Conservation (phyloP, 2,888 invertebrate species). For the Sinotaia quadrata region DNA sequence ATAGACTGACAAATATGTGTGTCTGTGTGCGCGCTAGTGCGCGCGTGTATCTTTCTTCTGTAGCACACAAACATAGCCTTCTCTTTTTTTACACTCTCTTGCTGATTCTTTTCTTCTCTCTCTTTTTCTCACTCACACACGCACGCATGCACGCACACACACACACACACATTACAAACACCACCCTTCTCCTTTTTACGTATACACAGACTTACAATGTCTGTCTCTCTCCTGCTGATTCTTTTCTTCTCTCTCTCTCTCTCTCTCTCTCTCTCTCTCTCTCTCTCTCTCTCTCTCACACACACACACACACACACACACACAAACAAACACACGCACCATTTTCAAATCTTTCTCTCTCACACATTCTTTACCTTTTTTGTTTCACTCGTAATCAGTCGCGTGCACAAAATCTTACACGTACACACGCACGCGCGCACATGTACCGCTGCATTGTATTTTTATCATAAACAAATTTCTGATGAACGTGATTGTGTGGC, state of each 20-base stretch:
- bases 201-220: background rate
- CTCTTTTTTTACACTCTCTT: background rate
- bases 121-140: too few species aligned
- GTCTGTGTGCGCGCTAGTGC: too few species aligned
- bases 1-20: too few species aligned
- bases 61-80: background rate
- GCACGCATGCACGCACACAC: too few species aligned
- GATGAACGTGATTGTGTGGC: too few species aligned
- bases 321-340: background rate
- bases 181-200: background rate
- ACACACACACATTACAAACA: too few species aligned
- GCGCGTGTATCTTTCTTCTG: too few species aligned
- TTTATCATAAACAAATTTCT: too few species aligned
- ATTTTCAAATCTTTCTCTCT: background rate
- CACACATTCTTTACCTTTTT: background rate
- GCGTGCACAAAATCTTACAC: too few species aligned
- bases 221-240: background rate
- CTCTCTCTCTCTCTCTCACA: background rate
- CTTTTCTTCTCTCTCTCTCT: conserved; percentile 18
- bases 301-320: background rate
- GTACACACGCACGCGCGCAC: background rate
- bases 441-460: too few species aligned
- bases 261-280: conserved; percentile 13
- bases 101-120: background rate
- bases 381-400: background rate